A percentile compares a stretch with the other conserved stretches of the same genome.
phyloP scores from a whole-genome alignment of 2,888 invertebrate species.

The Dryobota labecula region DNA sequence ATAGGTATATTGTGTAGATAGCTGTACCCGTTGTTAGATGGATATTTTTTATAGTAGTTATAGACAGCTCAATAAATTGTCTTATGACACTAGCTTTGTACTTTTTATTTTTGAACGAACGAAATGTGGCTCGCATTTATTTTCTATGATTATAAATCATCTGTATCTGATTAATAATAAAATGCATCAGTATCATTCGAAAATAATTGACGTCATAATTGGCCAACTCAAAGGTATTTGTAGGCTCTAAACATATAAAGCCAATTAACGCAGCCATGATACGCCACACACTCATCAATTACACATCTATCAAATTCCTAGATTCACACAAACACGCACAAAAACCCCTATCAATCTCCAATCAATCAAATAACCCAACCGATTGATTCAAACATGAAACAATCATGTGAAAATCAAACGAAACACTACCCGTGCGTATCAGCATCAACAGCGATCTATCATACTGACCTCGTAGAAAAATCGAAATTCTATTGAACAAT shows the following conservation, averaged over 20 bases:
- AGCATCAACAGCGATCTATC: constrained; percentile 57
- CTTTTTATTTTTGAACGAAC: background rate
- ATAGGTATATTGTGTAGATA: background rate
- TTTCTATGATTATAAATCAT: background rate
- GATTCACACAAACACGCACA: constrained; percentile 36
- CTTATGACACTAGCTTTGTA: too few species aligned
- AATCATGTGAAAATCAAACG: constrained; percentile 54
- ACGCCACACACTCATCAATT: constrained; percentile 32
- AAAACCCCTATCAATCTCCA: constrained; percentile 46
- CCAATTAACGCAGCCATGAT: constrained; percentile 29
- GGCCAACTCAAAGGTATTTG: background rate
- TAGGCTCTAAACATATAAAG: background rate
- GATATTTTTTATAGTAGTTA: background rate
- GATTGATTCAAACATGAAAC: constrained; percentile 56
- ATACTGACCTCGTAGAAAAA: constrained; percentile 74
- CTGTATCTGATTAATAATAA: background rate
- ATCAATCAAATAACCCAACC: constrained; percentile 55
- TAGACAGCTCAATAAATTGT: background rate
- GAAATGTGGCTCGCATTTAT: background rate
- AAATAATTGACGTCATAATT: constrained; percentile 20
- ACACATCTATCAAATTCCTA: constrained; percentile 30
- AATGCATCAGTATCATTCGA: constrained; percentile 5
- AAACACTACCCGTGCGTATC: constrained; percentile 43
- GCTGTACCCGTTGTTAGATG: background rate
- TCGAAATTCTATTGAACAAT: constrained; percentile 80